Conservation (phyloP, 1,140 invertebrate species). For the Heliconius melpomene region DNA sequence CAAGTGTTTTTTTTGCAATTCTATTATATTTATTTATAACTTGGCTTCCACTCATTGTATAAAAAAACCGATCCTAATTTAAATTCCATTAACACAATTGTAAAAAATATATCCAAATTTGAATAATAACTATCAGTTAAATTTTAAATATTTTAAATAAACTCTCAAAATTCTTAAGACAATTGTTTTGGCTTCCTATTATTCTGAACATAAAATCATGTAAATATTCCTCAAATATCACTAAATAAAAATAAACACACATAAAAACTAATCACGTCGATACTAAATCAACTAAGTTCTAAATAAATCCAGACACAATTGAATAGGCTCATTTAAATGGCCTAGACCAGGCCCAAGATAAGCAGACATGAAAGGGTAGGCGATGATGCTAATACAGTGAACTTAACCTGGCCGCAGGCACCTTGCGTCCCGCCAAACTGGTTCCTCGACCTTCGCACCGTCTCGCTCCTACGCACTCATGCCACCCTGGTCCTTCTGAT, state of each 20-base stretch:
- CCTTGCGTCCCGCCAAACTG: constrained; percentile 77
- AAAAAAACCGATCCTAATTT: no score
- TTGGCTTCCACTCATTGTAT: no score
- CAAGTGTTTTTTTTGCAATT: not conserved
- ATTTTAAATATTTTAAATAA: no score
- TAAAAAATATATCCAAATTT: not conserved
- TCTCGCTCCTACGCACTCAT: constrained; percentile 63
- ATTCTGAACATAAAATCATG: no score
- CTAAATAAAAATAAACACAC: no score
- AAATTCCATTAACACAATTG: not conserved
- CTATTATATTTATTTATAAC: not conserved
- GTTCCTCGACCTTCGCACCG: constrained; percentile 73
- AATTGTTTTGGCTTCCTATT: no score
- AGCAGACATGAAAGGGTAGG: constrained; percentile 75
- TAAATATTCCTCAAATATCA: no score
- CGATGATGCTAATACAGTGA: constrained; percentile 77
- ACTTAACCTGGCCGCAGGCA: constrained; percentile 76
- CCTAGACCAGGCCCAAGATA: constrained; percentile 69
- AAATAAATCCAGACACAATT: constrained; percentile 56
- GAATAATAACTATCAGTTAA: no score
- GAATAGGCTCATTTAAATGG: constrained; percentile 74
- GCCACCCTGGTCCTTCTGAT: constrained; percentile 66
- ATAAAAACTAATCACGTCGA: not conserved
- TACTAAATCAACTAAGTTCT: constrained; percentile 20
- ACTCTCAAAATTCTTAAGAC: no score